Evolutionary conservation across 2,888 invertebrate species (phyloP).

Genomic region (Anagyrus pseudococci): DNA sequence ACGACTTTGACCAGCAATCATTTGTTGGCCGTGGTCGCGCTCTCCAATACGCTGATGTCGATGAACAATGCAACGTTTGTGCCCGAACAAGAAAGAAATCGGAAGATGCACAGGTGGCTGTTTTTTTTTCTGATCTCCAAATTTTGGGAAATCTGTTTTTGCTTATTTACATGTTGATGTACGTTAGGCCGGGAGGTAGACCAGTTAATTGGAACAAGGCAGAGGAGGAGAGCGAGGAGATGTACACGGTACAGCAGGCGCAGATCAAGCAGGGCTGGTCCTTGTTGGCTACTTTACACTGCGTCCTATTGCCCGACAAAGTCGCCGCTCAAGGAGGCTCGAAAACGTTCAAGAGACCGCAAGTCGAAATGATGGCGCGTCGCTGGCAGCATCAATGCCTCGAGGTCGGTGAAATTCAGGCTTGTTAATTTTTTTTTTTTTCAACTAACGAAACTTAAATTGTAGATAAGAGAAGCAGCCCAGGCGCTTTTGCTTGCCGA

Average conservation of each 20-base stretch:
- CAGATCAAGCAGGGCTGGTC: constrained; percentile 99
- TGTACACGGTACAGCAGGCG: constrained; percentile 84
- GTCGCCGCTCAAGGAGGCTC: constrained; percentile 75
- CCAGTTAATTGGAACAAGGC: constrained; percentile 73
- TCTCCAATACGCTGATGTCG: constrained; percentile 97
- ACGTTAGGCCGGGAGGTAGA: constrained; percentile 68
- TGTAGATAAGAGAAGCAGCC: constrained; percentile 85
- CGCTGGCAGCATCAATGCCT: constrained; percentile 99
- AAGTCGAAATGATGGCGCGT: constrained; percentile 96
- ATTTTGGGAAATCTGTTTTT: too few species aligned
- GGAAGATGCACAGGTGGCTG: constrained; percentile 74
- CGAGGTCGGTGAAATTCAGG: constrained; percentile 70
- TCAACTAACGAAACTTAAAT: constrained; percentile 6
- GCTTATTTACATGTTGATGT: constrained; percentile 1
- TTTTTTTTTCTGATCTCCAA: not conserved
- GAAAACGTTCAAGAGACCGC: constrained; percentile 88
- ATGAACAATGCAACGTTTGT: constrained; percentile 96
- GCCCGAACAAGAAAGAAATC: constrained; percentile 82
- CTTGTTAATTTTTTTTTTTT: not conserved
- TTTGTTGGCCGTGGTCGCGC: constrained; percentile 89
- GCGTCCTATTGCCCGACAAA: constrained; percentile 93
- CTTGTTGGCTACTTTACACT: constrained; percentile 92
- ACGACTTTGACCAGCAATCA: constrained; percentile 96
- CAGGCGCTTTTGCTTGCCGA: constrained; percentile 95
- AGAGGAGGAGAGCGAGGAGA: constrained; percentile 84